Evolutionary conservation across 1,140 invertebrate genomes (phyloP).

Genomic region (Trichonephila clavata): DNA sequence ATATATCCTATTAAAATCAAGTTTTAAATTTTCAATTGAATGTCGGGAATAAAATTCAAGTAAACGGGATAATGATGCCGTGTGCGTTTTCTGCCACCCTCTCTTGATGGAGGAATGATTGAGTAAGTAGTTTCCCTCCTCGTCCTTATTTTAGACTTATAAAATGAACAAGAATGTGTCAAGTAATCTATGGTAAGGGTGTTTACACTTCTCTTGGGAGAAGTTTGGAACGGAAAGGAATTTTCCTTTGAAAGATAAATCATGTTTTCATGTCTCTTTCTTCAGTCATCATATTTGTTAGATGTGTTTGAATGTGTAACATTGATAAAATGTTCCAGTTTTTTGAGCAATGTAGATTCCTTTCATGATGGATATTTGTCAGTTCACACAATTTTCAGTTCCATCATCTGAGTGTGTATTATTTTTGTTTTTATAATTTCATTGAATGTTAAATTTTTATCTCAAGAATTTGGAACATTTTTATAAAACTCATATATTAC

Average conservation of each 20-base stretch:
- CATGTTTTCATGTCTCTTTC: background rate
- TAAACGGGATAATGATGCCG: background rate
- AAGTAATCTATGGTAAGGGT: background rate
- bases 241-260: background rate
- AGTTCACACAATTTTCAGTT: too few species aligned
- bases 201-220: background rate
- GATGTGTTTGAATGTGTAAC: too few species aligned
- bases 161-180: slow-evolving; percentile 1
- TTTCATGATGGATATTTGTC: too few species aligned
- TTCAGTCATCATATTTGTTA: too few species aligned
- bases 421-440: too few species aligned
- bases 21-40: background rate
- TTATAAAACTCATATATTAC: too few species aligned
- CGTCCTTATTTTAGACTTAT: background rate
- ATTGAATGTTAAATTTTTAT: too few species aligned
- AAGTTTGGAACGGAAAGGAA: background rate
- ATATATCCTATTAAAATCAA: too few species aligned
- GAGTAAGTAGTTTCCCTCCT: background rate
- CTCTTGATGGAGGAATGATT: background rate
- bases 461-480: too few species aligned
- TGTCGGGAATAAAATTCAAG: background rate
- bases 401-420: too few species aligned
- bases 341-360: too few species aligned
- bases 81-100: background rate
- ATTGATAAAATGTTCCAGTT: too few species aligned